Evolutionary conservation across 2,113 vertebrate genomes (phyloP).

Genomic region (Cettia cetti): DNA sequence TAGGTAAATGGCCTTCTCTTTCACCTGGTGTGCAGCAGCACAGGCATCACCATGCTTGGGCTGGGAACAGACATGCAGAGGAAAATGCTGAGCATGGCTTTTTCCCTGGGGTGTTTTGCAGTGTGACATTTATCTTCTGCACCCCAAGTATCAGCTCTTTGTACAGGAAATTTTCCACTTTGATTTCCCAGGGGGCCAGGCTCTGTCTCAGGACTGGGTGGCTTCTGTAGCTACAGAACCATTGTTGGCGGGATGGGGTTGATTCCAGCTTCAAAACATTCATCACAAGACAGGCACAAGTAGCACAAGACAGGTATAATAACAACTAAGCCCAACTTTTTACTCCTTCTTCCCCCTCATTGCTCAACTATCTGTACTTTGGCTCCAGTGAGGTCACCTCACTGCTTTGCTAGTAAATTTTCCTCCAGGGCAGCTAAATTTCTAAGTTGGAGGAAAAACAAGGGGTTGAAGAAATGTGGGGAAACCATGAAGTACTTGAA

Average conservation of each 20-base stretch:
- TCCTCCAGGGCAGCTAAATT: not conserved
- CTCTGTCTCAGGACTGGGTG: not conserved
- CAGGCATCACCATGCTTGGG: not conserved
- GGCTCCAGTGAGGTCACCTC: not conserved
- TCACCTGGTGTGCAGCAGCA: accelerated
- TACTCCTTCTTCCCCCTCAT: not conserved
- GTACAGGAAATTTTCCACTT: not conserved
- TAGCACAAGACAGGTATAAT: not conserved
- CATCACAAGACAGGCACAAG: not conserved
- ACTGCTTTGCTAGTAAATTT: not conserved
- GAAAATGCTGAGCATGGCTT: not conserved
- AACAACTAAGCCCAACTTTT: accelerated
- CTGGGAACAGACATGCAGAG: not conserved
- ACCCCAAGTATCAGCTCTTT: not conserved
- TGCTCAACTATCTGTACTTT: not conserved
- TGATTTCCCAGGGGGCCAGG: not conserved
- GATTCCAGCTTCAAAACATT: accelerated
- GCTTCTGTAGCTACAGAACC: not conserved
- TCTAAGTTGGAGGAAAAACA: not conserved
- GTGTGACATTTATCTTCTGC: not conserved
- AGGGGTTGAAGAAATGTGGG: not conserved
- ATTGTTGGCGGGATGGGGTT: not conserved
- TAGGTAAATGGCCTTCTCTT: not conserved
- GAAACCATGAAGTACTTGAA: not conserved
- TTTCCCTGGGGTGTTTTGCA: not conserved